phyloP scores from a whole-genome alignment of 1,140 invertebrate species.

The Drosophila orosa region DNA sequence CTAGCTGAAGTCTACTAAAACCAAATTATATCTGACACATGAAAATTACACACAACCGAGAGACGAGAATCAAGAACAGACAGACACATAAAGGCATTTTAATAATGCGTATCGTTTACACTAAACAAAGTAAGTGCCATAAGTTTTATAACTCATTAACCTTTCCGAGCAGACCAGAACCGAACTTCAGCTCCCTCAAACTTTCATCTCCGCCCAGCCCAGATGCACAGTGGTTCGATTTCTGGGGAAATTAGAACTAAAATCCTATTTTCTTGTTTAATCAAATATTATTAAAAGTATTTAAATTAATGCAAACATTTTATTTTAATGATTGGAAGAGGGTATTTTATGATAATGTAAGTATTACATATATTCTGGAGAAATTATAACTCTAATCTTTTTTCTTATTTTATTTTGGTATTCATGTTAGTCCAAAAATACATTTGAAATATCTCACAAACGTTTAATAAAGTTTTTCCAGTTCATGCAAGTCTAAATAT shows the following conservation, averaged over 20 bases:
- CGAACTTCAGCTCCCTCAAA: conserved; percentile 29
- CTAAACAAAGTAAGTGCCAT: conserved; percentile 66
- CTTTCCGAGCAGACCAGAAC: conserved; percentile 58
- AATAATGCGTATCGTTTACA: conserved; percentile 79
- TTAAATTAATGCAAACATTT: not conserved
- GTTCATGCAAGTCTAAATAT: not conserved
- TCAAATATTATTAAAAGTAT: not conserved
- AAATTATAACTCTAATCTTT: no score
- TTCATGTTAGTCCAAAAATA: no score
- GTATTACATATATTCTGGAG: no score
- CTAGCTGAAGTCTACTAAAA: conserved; percentile 30
- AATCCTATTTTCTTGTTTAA: no score
- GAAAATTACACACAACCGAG: conserved; percentile 43
- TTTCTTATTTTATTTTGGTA: no score
- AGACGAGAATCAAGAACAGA: conserved; percentile 20
- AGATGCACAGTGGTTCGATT: not conserved
- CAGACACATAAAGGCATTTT: conserved; percentile 63
- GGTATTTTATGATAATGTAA: no score
- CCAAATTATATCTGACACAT: conserved; percentile 61
- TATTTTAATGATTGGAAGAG: not conserved
- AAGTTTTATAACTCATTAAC: conserved; percentile 82
- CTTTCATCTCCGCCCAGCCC: conserved; percentile 21
- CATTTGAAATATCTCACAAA: no score
- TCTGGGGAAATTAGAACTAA: not conserved
- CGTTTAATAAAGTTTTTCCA: no score